Base-by-base conservation (phyloP, 2,888 invertebrate species). In the Eilema sororculum region DNA sequence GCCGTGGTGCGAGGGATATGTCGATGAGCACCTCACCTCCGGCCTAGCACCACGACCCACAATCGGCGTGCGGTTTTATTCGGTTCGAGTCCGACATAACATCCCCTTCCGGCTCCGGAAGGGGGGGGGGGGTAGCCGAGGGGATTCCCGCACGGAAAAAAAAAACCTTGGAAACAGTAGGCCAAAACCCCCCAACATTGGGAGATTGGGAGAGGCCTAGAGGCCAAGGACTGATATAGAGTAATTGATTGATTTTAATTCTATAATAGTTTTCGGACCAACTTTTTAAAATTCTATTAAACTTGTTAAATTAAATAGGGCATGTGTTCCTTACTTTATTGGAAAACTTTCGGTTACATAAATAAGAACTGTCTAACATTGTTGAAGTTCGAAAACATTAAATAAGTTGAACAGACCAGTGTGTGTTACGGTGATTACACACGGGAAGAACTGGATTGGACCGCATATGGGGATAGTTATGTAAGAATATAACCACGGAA, bases 301-400 rank as follows among this genome's bases (percentile, higher is more conserved):
- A 68, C 75, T 73, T 74, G 67, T 78, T 72, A 28, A 46, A 52
- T 63, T 69, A 70, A 71, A 70, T 73, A 70, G 30, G 57, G 64
- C 67, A 69, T 73, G 22, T 22, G 77, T 77, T 75, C 64, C 62
- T 61, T 70, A 70, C 69, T 78, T 60, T 79, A 79, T 79, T 79
- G 73, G 69, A 69, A 77, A 79, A 79, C 67, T 79, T 79, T 59
- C 5, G n/a, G 66, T 69, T 68, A 78, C 67, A 73, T 77, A 77
- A 75, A 79, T 80, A 73, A 73, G 72, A 80, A 78, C 77, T 75
- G 75, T 69, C 78, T 25, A 80, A 78, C 79, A 78, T 68, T 80
- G 75, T 73, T 80, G 72, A 77, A 80, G 73, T 77, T 80, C 61
- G 64, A 62, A 78, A 79, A 78, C 75, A 66, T 78, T 71, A 28